A percentile compares a stretch with the other conserved stretches of the same genome.
phyloP scores from a whole-genome alignment of 2,113 vertebrate species.

The Lathamus discolor region DNA sequence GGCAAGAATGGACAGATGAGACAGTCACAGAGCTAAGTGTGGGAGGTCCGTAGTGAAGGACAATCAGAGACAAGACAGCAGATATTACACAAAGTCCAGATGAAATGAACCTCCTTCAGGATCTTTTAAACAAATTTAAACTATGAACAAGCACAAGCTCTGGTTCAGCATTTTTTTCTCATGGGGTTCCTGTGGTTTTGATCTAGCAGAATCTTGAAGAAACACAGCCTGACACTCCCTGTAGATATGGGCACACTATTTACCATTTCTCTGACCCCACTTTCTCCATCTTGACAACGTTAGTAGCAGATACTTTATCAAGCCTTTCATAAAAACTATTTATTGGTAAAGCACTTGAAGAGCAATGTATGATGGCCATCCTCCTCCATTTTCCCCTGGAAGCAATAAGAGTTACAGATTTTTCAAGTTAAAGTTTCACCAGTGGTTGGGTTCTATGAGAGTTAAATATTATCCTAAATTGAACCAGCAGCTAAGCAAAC shows the following conservation, averaged over 20 bases:
- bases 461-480: conserved; percentile 61
- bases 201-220: not conserved
- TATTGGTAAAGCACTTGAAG: not conserved
- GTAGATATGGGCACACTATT: not conserved
- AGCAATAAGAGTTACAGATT: not conserved
- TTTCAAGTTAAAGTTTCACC: conserved; percentile 53
- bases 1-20: not conserved
- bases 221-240: not conserved
- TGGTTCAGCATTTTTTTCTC: not conserved
- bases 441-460: not conserved
- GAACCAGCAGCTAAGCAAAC: conserved; percentile 42
- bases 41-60: not conserved
- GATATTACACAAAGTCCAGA: not conserved
- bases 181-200: not conserved
- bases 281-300: not conserved
- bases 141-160: not conserved
- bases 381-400: not conserved
- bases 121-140: not conserved
- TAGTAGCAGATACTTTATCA: conserved; percentile 1
- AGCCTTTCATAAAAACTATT: not conserved
- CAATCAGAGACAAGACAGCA: not conserved
- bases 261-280: not conserved
- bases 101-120: not conserved
- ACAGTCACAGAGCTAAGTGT: not conserved
- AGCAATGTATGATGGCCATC: not conserved